Base-by-base conservation (phyloP, 2,888 invertebrate genomes). In the Sminthurides aquaticus region DNA sequence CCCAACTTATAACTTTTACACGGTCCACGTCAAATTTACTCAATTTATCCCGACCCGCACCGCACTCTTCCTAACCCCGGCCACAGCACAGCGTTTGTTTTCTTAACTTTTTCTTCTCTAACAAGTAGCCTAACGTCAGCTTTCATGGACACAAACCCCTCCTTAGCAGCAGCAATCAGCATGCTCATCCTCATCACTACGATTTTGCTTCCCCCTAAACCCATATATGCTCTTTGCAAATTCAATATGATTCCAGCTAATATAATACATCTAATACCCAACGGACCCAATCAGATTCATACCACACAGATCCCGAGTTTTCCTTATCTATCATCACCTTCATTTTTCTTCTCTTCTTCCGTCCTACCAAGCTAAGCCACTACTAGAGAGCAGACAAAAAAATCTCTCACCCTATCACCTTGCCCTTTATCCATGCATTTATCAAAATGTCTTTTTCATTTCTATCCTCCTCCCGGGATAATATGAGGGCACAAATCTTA, bases 201-300 rank as follows among this genome's bases (percentile, higher is more conserved):
- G n/a, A n/a, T n/a, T n/a, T n/a, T n/a, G n/a, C n/a, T n/a, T n/a
- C n/a, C n/a, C n/a, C n/a, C n/a, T n/a, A n/a, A n/a, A n/a, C n/a
- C n/a, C n/a, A n/a, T n/a, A n/a, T n/a, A n/a, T n/a, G n/a, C n/a
- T 25, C 56, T 56, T 56, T 24, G 20, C 56, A 15, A 24, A 34
- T 34, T 5, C 43, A 34, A 34, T 34, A 5, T 5, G 15, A 11
- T 34, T 34, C n/a, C n/a, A n/a, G n/a, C n/a, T n/a, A n/a, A n/a
- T n/a, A n/a, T n/a, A n/a, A 34, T 34, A 11, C 15, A 11, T 34
- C 43, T 34, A 34, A 34, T 34, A 11, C 43, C 43, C 43, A 5
- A 5, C 5, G 43, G 43, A 34, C 43, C 15, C 43, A 34, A 11
- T 34, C 15, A 11, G 5, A 5, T 34, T 34, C 43, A 5, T 15